Conservation (phyloP, 1,140 invertebrate species). For the Zaprionus africanus region DNA sequence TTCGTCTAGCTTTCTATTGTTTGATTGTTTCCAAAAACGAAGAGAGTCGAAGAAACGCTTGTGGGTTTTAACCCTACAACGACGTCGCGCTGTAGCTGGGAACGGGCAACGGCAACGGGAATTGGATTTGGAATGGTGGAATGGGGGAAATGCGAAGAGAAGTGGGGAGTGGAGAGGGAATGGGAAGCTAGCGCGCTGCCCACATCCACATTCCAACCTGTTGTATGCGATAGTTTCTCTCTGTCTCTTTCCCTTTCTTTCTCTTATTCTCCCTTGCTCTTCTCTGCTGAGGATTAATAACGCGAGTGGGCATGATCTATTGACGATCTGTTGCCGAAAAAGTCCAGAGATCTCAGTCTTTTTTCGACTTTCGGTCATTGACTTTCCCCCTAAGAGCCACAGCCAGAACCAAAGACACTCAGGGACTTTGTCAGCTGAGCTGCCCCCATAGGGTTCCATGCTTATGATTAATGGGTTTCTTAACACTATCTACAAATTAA, state of each 20-base stretch:
- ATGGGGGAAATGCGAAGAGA: constrained; percentile 17
- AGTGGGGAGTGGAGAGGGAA: constrained; percentile 27
- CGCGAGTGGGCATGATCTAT: constrained; percentile 62
- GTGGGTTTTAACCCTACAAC: constrained; percentile 78
- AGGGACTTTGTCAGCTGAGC: constrained; percentile 28
- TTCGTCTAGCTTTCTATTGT: constrained; percentile 82
- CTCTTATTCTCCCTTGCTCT: constrained; percentile 7
- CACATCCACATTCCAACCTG: constrained; percentile 62
- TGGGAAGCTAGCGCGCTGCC: constrained; percentile 39
- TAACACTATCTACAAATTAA: constrained; percentile 35
- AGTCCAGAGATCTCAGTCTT: constrained; percentile 63
- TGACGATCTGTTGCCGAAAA: constrained; percentile 74
- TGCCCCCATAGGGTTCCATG: constrained; percentile 43
- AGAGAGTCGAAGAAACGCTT: constrained; percentile 49
- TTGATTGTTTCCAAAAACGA: constrained; percentile 76
- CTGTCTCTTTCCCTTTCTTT: constrained; percentile 14
- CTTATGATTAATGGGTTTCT: constrained; percentile 65
- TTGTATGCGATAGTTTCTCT: constrained; percentile 45
- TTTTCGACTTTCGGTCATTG: constrained; percentile 60
- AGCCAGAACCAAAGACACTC: constrained; percentile 4
- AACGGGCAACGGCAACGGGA: constrained; percentile 28
- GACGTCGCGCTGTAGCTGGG: constrained; percentile 28
- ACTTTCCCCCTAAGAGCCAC: constrained; percentile 50
- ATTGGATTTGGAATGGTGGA: constrained; percentile 27
- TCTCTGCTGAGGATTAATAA: constrained; percentile 72